Base-by-base conservation (phyloP, 1,140 invertebrate genomes). In the Aphaenogaster rudis region DNA sequence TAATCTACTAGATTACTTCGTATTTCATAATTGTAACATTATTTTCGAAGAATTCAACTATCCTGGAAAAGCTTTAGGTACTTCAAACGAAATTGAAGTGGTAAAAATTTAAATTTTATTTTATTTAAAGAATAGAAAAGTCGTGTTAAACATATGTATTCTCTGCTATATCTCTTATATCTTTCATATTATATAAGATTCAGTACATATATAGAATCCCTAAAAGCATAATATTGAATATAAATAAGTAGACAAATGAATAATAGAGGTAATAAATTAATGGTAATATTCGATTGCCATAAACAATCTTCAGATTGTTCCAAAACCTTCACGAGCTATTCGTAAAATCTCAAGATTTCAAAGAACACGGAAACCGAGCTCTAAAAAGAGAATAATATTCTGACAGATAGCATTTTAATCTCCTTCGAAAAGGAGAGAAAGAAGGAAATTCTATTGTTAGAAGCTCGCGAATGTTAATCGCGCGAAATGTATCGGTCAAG, bases 391-490 rank as follows among this genome's bases (percentile, higher is more conserved):
- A 17, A 36, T 48, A 17, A 33, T 50, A 28, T 36, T 21, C 17
- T 8, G 8, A 39, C 15, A 17, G 13, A 64, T 0, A 21, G 28
- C 28, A 28, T 42, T 66, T n/a, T 42, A 66, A 66, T 66, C 36
- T 42, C 1, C 11, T 66, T 66, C 36, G 36, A 9, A 42, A 9
- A 5, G 15, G 8, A n/a, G 7, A 36, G 21, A 54, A 45, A 81
- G 15, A 42, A 71, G 15, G 42, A 21, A 28, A 52, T 57, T 71
- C 36, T 57, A 36, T 33, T n/a, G 48, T 48, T 42, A 50, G 50
- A 76, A 61, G 28, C 63, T 45, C 21, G 21, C 28, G 11, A 36
- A 59, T 74, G 54, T 59, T 61, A 82, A 82, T 74, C 48, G 28
- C 39, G 11, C 15, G 66, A 33, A 71, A 72, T 71, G 45, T 88